Base-by-base conservation (phyloP, 2,888 invertebrate genomes). In the Liodrosophila aerea region DNA sequence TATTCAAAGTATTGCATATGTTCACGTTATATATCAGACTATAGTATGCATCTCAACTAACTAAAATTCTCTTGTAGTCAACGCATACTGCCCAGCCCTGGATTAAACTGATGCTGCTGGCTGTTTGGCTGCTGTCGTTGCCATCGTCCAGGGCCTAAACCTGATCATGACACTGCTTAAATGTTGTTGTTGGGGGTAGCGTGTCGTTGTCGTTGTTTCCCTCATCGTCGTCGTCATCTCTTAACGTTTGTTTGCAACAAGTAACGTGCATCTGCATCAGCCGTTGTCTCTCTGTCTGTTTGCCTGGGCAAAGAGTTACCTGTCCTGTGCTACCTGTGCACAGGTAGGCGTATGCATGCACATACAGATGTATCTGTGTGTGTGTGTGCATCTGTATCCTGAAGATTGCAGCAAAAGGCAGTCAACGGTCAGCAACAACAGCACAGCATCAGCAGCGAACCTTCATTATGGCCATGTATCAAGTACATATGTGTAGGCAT, bases 271-370 rank as follows among this genome's bases (percentile, higher is more conserved):
- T 74, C 78, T 61, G 74, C 60, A 70, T 46, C 16, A 16, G 37
- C 12, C 34, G 12, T 13, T 64, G 58, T 40, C 33, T 62, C 49
- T 52, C 40, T 62, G 59, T 53, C 40, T 67, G 75, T 71, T 82
- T 78, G 67, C 64, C 59, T 29, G 59, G 60, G 45, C 70, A 81
- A 81, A 77, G 82, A 73, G 71, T 78, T 82, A 76, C 74, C 78
- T 82, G 82, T 37, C 50, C 40, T 59, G 59, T 54, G 60, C 73
- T 82, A 82, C 78, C 78, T 82, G 78, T 41, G 64, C 65, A 71
- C 84, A 81, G 84, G 81, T 84, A 81, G 83, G 83, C 75, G 83
- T 83, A 65, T 61, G 76, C 72, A 65, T 69, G 75, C 66, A 39
- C 31, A 11, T 49, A 30, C 33, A 53, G 7, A 41, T 54, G 40